Evolutionary conservation across 2,888 invertebrate species (phyloP), one percentile per base, ranked within the genome.

Genomic region (Antitype chi): DNA sequence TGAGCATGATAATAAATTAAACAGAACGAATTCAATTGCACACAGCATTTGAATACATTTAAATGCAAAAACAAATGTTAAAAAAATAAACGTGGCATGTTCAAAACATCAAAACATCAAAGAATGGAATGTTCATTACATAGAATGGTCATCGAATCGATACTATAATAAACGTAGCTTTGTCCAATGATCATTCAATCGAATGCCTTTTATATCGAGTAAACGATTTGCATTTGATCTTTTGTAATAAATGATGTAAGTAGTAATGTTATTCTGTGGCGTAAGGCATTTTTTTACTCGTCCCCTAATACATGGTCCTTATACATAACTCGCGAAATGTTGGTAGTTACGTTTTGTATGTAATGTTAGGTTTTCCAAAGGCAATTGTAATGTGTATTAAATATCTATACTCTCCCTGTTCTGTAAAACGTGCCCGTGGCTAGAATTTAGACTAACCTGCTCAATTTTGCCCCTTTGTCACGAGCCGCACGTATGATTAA

Each of bases 161-260:
- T 64, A 17, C 23, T 47, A 43, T 25, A 6, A 43, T 25, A 9
- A 43, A 43, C 8, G n/a, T 7, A 80, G 64, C 72, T 80, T 80
- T 80, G 25, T 59, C 23, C 57, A 64, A 71, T 71, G 15, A 63
- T 43, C 43, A 57, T 70, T 57, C 28, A 52, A 20, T 53, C 17
- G 47, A 80, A 28, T 73, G 38, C 20, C 1, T 80, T 78, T 49
- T 17, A 23, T 43, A 64, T 38, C 20, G 53, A 59, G 25, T 32
- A 15, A 59, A 28, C 55, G 38, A 17, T 32, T 78, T 47, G 57
- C 15, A 15, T 66, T 60, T 70, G 43, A 70, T 43, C 52, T 64
- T 80, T 17, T 66, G n/a, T 60, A 49, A 68, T 70, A n/a, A n/a
- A n/a, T n/a, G n/a, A n/a, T n/a, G n/a, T n/a, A n/a, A n/a, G n/a